Conservation (phyloP, 2,113 vertebrate genomes). For the Erythrolamprus reginae region DNA sequence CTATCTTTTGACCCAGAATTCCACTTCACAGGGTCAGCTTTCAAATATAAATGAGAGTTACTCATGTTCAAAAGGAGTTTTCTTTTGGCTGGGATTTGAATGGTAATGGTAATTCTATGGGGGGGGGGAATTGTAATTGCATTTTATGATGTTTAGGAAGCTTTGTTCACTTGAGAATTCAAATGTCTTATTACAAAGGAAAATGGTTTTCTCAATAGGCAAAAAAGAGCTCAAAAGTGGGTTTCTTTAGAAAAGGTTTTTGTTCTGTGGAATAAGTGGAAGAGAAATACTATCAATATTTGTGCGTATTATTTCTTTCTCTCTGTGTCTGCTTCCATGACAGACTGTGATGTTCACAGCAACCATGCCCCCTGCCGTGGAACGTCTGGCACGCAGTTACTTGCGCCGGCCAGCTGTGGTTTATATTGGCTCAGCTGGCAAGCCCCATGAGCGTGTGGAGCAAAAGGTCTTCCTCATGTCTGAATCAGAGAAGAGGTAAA, state of each 20-base stretch:
- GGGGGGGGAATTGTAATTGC: not conserved
- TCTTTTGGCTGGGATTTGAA: not conserved
- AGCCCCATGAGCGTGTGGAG: conserved; percentile 94
- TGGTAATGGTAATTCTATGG: not conserved
- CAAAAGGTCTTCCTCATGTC: conserved; percentile 98
- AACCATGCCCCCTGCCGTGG: conserved; percentile 93
- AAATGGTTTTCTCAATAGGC: not conserved
- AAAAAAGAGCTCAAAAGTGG: not conserved
- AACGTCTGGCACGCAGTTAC: conserved; percentile 92
- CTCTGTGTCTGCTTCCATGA: fast-evolving
- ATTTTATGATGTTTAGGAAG: not conserved
- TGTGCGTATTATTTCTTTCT: fast-evolving
- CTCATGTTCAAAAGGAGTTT: not conserved
- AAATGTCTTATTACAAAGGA: not conserved
- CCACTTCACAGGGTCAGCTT: not conserved
- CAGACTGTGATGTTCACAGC: conserved; percentile 99
- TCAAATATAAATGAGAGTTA: not conserved
- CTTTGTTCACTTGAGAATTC: not conserved
- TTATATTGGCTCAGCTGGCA: conserved; percentile 96
- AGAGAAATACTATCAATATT: not conserved
- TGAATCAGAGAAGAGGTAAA: conserved; percentile 90
- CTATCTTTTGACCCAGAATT: not conserved
- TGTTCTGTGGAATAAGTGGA: not conserved
- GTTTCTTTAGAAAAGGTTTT: not conserved
- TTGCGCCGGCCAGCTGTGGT: conserved; percentile 94